These are phyloP conservation scores for Tricholauxania praeusta DNA, from an alignment of 2,888 invertebrate genomes.

Conservation along the genomic window DNA sequence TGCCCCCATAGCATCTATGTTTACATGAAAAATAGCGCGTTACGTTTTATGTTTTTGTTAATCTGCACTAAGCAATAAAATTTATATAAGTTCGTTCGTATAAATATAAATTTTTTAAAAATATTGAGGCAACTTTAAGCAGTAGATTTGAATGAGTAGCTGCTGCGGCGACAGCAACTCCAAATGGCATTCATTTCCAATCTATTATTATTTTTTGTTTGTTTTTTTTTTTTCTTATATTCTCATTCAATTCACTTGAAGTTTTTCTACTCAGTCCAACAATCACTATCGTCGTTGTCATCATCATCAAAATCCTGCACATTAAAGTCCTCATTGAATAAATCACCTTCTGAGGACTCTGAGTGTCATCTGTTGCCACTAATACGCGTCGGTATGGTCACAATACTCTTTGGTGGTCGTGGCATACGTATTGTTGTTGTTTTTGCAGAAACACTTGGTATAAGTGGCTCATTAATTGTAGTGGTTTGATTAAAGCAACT, in stretches of 20 bases:
- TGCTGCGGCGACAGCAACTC: not conserved
- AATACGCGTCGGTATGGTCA: conserved; percentile 60
- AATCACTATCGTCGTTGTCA: conserved; percentile 51
- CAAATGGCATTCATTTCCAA: not conserved
- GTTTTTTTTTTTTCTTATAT: not conserved
- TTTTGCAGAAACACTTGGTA: conserved; percentile 65
- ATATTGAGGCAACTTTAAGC: conserved; percentile 37
- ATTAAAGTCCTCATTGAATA: conserved; percentile 65
- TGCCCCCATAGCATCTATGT: too few species aligned
- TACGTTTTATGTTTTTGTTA: too few species aligned
- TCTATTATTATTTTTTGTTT: not conserved
- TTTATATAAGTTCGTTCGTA: conserved; percentile 5
- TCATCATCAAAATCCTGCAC: conserved; percentile 60
- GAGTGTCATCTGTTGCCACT: conserved; percentile 67
- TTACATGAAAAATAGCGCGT: too few species aligned
- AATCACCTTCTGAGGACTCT: conserved; percentile 66
- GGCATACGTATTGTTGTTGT: conserved; percentile 63
- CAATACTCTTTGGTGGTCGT: conserved; percentile 60
- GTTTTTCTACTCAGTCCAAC: conserved; percentile 58
- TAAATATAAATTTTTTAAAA: conserved; percentile 38
- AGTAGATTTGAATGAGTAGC: conserved; percentile 23
- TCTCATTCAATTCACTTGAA: conserved; percentile 3
- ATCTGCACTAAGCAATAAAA: too few species aligned
- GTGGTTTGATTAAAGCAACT: conserved; percentile 63
- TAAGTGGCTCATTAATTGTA: conserved; percentile 59